Evolutionary conservation across 2,888 invertebrate species (phyloP).

Genomic region (Electrophaes corylata): DNA sequence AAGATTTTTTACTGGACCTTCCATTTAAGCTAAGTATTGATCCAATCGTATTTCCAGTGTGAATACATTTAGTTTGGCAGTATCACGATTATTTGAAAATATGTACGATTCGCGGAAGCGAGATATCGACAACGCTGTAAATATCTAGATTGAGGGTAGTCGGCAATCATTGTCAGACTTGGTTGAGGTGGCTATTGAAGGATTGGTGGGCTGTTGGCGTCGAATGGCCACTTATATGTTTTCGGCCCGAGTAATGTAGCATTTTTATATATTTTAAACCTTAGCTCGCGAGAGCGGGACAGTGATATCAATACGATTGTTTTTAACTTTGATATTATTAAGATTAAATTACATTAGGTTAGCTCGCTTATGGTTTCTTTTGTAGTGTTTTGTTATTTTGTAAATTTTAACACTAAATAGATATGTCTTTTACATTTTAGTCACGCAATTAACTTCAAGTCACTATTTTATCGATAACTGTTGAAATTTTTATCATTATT

Average conservation of each 20-base stretch:
- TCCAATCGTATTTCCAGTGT: constrained; percentile 43
- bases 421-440: constrained; percentile 50
- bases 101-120: constrained; percentile 24
- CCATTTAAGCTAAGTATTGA: constrained; percentile 50
- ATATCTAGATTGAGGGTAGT: constrained; percentile 46
- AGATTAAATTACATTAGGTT: constrained; percentile 70
- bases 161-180: constrained; percentile 30
- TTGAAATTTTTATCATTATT: constrained; percentile 60
- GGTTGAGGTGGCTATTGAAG: constrained; percentile 53
- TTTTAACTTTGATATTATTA: constrained; percentile 75
- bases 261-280: constrained; percentile 64
- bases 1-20: constrained; percentile 72
- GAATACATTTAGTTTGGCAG: background rate
- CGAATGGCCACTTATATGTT: constrained; percentile 82
- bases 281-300: constrained; percentile 53
- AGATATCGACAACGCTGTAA: constrained; percentile 60
- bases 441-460: constrained; percentile 71
- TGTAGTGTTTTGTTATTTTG: constrained; percentile 78
- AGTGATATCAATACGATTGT: constrained; percentile 73
- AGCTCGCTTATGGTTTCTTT: constrained; percentile 75
- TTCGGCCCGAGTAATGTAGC: constrained; percentile 78
- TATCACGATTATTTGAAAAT: constrained; percentile 17
- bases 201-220: constrained; percentile 59
- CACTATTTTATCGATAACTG: constrained; percentile 59
- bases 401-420: constrained; percentile 75